Evolutionary conservation across 2,797 vertebrate genomes (phyloP).

Genomic region (Melanotaenia trifasciata): DNA sequence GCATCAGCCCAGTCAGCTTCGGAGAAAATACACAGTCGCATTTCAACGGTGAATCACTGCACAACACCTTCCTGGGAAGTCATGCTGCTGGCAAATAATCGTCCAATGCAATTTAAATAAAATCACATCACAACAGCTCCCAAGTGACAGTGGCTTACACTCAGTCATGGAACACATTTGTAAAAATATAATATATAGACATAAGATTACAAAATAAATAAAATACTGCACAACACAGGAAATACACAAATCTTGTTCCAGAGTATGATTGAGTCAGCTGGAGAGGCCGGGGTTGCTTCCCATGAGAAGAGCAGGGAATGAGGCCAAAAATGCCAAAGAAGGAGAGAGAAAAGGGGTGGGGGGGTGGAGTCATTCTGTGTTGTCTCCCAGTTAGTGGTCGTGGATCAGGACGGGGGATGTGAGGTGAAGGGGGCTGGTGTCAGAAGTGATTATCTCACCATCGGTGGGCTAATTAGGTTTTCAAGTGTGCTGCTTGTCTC

Average conservation of each 20-base stretch:
- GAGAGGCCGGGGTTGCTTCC: slow-evolving; percentile 31
- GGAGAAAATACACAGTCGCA: slow-evolving; percentile 14
- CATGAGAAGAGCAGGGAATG: slow-evolving; percentile 9
- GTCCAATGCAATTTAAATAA: slow-evolving; percentile 70
- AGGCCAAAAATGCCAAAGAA: slow-evolving; percentile 22
- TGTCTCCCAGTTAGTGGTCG: slow-evolving; percentile 9
- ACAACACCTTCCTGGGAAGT: slow-evolving; percentile 44
- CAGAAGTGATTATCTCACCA: slow-evolving; percentile 61
- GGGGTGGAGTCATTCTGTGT: slow-evolving; percentile 15
- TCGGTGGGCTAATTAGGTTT: slow-evolving; percentile 52
- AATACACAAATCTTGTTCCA: slow-evolving; percentile 50
- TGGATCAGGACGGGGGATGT: slow-evolving; percentile 30
- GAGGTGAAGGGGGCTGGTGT: slow-evolving; percentile 46
- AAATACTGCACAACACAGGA: slow-evolving; percentile 75
- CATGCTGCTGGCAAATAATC: slow-evolving; percentile 30
- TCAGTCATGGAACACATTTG: slow-evolving; percentile 43
- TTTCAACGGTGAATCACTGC: slow-evolving; percentile 30
- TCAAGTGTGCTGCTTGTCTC: slow-evolving; percentile 35
- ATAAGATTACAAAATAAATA: slow-evolving; percentile 79
- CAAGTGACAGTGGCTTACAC: slow-evolving; percentile 40
- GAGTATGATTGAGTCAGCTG: slow-evolving; percentile 27
- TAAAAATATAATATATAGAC: slow-evolving; percentile 70
- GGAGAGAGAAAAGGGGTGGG: not conserved
- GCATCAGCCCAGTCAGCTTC: slow-evolving; percentile 31
- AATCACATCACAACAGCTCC: slow-evolving; percentile 49